Base-by-base conservation (phyloP, 2,888 invertebrate genomes). In the Stenichneumon culpator region DNA sequence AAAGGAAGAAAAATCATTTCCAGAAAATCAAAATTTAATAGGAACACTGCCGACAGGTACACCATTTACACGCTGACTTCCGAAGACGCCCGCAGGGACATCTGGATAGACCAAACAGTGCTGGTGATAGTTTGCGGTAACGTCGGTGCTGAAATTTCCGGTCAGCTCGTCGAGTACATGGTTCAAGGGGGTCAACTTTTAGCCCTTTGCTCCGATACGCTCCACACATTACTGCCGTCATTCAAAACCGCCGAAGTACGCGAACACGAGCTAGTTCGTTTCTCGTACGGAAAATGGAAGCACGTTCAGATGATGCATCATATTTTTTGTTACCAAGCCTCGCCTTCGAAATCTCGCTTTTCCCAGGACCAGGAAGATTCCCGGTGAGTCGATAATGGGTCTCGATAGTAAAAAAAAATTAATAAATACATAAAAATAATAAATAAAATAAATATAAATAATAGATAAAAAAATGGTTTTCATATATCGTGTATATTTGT, bases 161-260 rank as follows among this genome's bases (percentile, higher is more conserved):
- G 96, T 1, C 95, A 96, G 81, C 94, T 97, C 47, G 95, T 97
- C 16, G 96, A 97, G 63, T 97, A 97, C 90, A 94, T 98, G 85
- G 94, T 97, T 22, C 95, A 95, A 60, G 97, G 97, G 1, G 98
- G 97, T 7, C 96, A 96, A 85, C 94, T 98, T 80, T 94, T 98
- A 9, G 97, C 97, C 39, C 95, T 98, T 3, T 98, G 97, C 92
- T 97, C 97, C 3, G 97, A 98, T 93, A 95, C 97, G 44, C 94
- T 98, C 52, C 97, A 97, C 89, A 95, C 96, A 50, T 96, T 98
- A 72, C 94, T 98, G 88, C 97, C 97, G 28, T 96, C 97, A 82
- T 98, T 97, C 93, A 97, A 97, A 90, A 97, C 97, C 77, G 97
- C 97, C 7, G 98, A 98, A 95, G 97, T 97, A 52, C 96, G 97